Evolutionary conservation across 2,797 vertebrate genomes (phyloP), one percentile per base, ranked within the genome.

Genomic region (Aphelocoma californica): DNA sequence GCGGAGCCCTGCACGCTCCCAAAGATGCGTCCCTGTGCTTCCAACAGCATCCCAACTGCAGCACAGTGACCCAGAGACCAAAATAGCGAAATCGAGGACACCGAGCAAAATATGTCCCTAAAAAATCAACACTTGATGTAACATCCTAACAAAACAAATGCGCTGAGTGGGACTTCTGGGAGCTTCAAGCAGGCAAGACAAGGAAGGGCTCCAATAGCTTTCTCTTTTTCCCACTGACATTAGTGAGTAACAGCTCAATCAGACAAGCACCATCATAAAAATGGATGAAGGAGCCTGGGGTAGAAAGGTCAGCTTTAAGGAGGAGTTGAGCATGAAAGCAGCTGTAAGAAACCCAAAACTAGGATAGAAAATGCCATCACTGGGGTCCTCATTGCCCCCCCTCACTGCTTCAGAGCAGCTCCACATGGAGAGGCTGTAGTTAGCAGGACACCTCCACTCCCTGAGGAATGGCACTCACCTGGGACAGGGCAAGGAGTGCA

Each of bases 401-500:
- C 28, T 47, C 79, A 25, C 19, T 14, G 16, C 54, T 31, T 25
- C 29, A 5, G 67, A 10, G 6, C 45, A 16, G 44, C 50, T 32
- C 42, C 58, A 0, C 32, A 6, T 0, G 36, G 24, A 14, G 50
- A 29, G 51, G 51, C 13, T 44, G 50, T 3, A 4, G 40, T 2
- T 1, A 66, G 14, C 67, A 44, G 54, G 44, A 44, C 31, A 21
- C 4, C 53, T 21, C 32, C 3, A 16, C 47, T 23, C 29, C 38
- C 69, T 1, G 13, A 8, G 5, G 3, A 10, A 12, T 0, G 7
- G 60, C 31, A 5, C 51, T 23, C 48, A 17, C 38, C 72, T 14
- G 21, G n/a, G 18, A 13, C 3, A 18, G 71, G 50, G 32, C 1
- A 0, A 29, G 72, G 16, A 8, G 44, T 0, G 1, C 32, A 7